phyloP scores from a whole-genome alignment of 1,140 invertebrate genomes.

The Cotesia vestalis region DNA sequence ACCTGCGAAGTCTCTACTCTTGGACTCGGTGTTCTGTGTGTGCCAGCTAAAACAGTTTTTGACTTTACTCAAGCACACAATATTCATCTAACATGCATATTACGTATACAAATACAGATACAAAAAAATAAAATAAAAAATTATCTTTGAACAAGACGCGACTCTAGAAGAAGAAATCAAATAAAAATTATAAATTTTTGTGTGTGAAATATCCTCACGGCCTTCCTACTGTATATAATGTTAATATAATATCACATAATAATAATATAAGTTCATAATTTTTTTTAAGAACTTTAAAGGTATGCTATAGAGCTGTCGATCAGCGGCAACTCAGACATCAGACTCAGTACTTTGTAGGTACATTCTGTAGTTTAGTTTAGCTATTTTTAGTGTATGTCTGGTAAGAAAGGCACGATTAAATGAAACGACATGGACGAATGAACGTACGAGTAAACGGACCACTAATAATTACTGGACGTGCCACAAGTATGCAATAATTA shows the following conservation, averaged over 20 bases:
- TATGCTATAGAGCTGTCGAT: too few relatives aligned
- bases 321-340: too few relatives aligned
- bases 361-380: too few relatives aligned
- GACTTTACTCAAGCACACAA: constrained; percentile 10
- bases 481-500: constrained; percentile 54
- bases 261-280: too few relatives aligned
- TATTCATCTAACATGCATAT: not conserved
- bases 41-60: constrained; percentile 35
- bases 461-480: constrained; percentile 52
- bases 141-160: too few relatives aligned
- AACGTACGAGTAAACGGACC: constrained; percentile 37
- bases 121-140: not conserved
- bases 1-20: constrained; percentile 61
- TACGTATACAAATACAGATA: not conserved
- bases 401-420: constrained; percentile 3
- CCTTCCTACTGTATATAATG: too few relatives aligned
- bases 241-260: too few relatives aligned
- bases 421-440: constrained; percentile 10
- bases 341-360: too few relatives aligned
- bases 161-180: too few relatives aligned
- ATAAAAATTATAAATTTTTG: too few relatives aligned
- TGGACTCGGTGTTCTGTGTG: constrained; percentile 49
- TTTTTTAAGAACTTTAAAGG: too few relatives aligned
- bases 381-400: not conserved
- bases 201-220: too few relatives aligned